A percentile compares a stretch with the other conserved stretches of the same genome.
Evolutionary conservation across 2,113 vertebrate species (phyloP).

Genomic region (Neolamprologus sp.): DNA sequence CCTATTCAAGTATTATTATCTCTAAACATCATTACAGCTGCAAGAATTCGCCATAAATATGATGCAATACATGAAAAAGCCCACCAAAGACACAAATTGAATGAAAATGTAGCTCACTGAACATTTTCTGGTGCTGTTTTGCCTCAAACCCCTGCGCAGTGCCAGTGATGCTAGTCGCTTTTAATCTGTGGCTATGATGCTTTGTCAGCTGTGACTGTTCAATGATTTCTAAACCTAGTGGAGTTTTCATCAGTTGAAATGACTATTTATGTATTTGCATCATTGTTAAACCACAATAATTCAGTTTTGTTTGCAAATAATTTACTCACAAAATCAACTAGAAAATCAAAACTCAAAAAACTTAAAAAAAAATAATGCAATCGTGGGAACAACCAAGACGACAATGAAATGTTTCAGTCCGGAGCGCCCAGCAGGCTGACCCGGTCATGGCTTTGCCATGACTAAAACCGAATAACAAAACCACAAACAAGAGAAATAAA

Average conservation of each 20-base stretch:
- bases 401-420: neutral
- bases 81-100: neutral
- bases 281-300: neutral
- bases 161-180: neutral
- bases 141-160: fast-evolving
- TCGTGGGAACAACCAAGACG: neutral
- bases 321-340: neutral
- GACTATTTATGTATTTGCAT: neutral
- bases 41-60: neutral
- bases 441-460: neutral
- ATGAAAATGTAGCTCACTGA: neutral
- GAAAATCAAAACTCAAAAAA: neutral
- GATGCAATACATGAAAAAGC: neutral
- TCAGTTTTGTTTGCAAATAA: neutral
- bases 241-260: neutral
- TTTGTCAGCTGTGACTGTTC: neutral
- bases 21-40: neutral
- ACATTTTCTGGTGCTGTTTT: fast-evolving
- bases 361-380: neutral
- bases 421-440: neutral
- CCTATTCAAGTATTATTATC: neutral
- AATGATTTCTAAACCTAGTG: neutral
- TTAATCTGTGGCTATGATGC: neutral
- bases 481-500: neutral
- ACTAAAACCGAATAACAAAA: neutral